Base-by-base conservation (phyloP, 2,797 vertebrate species). In the Centropyge bicolor region DNA sequence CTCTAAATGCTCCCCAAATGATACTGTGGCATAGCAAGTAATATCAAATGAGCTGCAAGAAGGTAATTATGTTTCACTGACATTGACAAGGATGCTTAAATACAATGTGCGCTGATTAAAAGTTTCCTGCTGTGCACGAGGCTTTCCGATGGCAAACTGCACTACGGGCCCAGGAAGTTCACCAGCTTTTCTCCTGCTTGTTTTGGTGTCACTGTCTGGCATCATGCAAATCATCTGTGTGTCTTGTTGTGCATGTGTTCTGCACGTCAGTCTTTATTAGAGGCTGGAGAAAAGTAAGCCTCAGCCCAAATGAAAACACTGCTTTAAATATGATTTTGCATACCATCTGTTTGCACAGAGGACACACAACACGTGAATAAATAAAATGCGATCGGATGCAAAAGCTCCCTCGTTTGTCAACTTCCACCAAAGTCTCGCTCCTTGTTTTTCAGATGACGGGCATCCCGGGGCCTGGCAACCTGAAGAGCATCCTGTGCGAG, bases 401-500 rank as follows among this genome's bases (percentile, higher is more conserved):
- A 78, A 78, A 70, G 57, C 80, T 76, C 7, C 36, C 52, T 73
- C 74, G 62, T 84, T 80, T 69, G 64, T 67, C 59, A 78, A 35
- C 76, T 76, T 71, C 63, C n/a, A 46, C 69, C 5, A 55, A 46
- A 43, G 46, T 71, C 51, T 71, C 51, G 4, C 4, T 65, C 1
- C 76, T 77, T 80, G 3, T 86, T 81, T 79, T 78, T 40, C 81
- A 95, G 94, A 72, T 78, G 73, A 76, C 22, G 43, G 81, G 51
- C 48, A 8, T 78, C 45, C 80, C 27, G 0, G 62, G 36, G 35
- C 74, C 86, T 41, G 69, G 43, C 24, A 59, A 86, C 83, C 81
- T 95, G 81, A 87, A 41, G 77, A 84, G 76, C n/a, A 40, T 91
- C 62, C 71, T 96, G 70, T 96, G 95, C 24, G 82, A 92, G 61